These are phyloP conservation scores for Mus minutoides DNA, from an alignment of 2,797 vertebrate species.

Conservation along the genomic window DNA sequence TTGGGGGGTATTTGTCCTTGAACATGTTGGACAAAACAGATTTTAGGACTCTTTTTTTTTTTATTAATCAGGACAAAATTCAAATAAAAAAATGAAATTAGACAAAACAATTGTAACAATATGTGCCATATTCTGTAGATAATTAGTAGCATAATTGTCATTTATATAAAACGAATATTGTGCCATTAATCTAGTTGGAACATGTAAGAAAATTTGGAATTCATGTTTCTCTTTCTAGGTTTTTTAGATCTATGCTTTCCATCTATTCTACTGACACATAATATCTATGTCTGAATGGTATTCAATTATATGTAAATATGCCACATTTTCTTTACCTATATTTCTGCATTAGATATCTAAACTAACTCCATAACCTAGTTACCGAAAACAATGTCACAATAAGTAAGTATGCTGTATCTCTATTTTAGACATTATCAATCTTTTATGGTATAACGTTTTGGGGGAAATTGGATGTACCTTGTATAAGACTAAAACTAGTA, in stretches of 20 bases:
- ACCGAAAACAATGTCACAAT: neutral
- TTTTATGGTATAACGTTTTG: neutral
- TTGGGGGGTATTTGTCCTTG: neutral
- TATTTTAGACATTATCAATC: neutral
- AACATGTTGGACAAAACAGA: neutral
- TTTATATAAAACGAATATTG: neutral
- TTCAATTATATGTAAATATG: neutral
- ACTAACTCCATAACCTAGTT: neutral
- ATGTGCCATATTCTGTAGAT: neutral
- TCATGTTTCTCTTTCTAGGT: neutral
- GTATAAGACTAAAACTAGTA: neutral
- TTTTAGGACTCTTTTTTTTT: neutral
- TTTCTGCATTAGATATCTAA: neutral
- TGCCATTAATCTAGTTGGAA: neutral
- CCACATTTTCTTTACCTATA: neutral
- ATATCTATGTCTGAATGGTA: neutral
- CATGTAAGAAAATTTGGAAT: neutral
- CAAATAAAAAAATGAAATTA: neutral
- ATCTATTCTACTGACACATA: neutral
- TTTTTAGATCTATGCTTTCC: neutral
- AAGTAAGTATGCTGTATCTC: neutral
- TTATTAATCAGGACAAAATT: neutral
- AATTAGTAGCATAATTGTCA: neutral
- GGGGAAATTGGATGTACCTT: neutral
- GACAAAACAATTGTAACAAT: neutral